Conservation (phyloP, 2,888 invertebrate species). For the Heterodera filipjevi region DNA sequence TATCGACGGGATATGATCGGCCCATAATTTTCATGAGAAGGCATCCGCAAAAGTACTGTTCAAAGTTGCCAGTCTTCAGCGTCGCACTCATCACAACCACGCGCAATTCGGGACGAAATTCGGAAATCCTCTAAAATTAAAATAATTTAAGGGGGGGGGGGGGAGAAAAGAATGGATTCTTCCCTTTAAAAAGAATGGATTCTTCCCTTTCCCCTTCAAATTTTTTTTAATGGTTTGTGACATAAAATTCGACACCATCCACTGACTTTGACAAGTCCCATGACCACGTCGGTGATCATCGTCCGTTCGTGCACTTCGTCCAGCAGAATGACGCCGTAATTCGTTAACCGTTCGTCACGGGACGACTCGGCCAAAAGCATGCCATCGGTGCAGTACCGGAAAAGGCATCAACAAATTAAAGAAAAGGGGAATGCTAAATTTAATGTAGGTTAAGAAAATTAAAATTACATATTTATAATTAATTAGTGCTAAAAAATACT, state of each 20-base stretch:
- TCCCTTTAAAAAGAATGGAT: no score
- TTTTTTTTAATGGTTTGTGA: neutral
- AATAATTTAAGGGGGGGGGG: no score
- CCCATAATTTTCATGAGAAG: constrained; percentile 98
- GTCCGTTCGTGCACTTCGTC: constrained; percentile 99
- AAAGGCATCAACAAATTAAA: no score
- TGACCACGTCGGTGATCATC: constrained; percentile 93
- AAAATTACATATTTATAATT: neutral
- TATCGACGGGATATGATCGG: constrained; percentile 90
- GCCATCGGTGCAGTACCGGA: constrained; percentile 92
- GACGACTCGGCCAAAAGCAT: constrained; percentile 98
- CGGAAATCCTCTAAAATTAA: neutral
- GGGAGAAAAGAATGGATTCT: no score
- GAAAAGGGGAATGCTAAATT: no score
- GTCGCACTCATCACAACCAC: constrained; percentile 99
- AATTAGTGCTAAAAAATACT: constrained; percentile 72
- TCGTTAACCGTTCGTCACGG: constrained; percentile 96
- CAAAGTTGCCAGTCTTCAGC: constrained; percentile 95
- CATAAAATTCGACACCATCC: neutral
- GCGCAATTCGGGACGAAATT: constrained; percentile 80
- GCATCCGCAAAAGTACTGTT: constrained; percentile 96
- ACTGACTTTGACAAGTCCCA: constrained; percentile 78
- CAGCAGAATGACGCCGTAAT: constrained; percentile 89
- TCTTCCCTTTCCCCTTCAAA: no score
- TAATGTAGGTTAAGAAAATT: neutral